phyloP scores from a whole-genome alignment of 2,888 invertebrate species.

The Sphaeridia pumilis region DNA sequence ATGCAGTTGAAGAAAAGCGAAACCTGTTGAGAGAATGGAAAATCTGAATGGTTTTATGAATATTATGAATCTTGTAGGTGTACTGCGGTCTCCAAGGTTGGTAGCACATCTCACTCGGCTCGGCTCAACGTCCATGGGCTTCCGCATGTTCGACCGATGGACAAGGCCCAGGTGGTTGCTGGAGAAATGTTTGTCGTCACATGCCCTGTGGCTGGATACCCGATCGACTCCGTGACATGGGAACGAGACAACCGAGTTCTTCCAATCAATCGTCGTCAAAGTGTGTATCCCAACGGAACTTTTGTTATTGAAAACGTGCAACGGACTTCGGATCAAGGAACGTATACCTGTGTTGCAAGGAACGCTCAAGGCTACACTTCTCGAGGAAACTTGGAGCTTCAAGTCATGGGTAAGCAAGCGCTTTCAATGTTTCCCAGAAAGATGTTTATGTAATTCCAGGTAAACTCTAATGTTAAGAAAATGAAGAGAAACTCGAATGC shows the following conservation, averaged over 20 bases:
- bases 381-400: constrained; percentile 75
- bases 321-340: constrained; percentile 80
- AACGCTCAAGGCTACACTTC: constrained; percentile 84
- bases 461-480: too few relatives aligned
- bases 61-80: constrained; percentile 43
- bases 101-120: constrained; percentile 70
- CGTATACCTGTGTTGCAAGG: constrained; percentile 85
- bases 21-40: too few relatives aligned
- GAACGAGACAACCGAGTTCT: constrained; percentile 74
- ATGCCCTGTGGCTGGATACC: constrained; percentile 90
- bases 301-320: constrained; percentile 89
- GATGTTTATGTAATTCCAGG: too few relatives aligned
- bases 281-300: constrained; percentile 84
- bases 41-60: not conserved
- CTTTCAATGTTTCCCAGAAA: too few relatives aligned
- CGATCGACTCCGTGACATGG: constrained; percentile 74
- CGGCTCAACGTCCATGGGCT: constrained; percentile 80
- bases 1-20: too few relatives aligned
- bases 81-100: constrained; percentile 66
- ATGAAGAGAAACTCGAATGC: too few relatives aligned
- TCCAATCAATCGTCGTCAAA: constrained; percentile 89
- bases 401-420: constrained; percentile 81
- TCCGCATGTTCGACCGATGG: constrained; percentile 82
- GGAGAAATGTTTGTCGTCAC: constrained; percentile 65
- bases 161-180: constrained; percentile 83